A percentile compares a stretch with the other conserved stretches of the same genome.
phyloP scores from a whole-genome alignment of 2,797 vertebrate genomes.

The Sebastolobus altivelis region DNA sequence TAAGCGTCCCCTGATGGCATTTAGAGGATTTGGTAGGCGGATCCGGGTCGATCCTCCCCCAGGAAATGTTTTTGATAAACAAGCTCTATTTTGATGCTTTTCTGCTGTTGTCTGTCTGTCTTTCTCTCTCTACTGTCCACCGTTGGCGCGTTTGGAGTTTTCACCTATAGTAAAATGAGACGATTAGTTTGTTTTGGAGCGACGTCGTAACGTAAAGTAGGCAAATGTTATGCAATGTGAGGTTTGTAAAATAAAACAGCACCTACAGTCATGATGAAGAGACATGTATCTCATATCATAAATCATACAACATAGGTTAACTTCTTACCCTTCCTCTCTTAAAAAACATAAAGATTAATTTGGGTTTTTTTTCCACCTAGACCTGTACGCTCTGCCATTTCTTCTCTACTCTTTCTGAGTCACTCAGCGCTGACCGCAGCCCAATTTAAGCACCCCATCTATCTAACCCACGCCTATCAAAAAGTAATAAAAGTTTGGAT shows the following conservation, averaged over 20 bases:
- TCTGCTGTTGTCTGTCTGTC: neutral
- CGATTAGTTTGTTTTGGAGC: neutral
- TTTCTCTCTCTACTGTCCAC: neutral
- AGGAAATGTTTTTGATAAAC: too few relatives aligned
- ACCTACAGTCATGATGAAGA: neutral
- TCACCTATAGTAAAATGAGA: neutral
- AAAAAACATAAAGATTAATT: neutral
- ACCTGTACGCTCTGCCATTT: neutral
- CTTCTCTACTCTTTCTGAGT: too few relatives aligned
- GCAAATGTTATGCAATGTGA: neutral
- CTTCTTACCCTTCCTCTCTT: neutral
- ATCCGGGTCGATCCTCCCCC: too few relatives aligned
- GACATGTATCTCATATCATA: neutral
- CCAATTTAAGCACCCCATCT: too few relatives aligned
- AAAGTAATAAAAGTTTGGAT: too few relatives aligned
- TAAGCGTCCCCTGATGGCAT: too few relatives aligned
- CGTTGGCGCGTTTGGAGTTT: neutral
- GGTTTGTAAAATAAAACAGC: rapidly evolving
- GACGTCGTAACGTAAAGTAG: rapidly evolving
- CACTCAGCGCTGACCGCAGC: too few relatives aligned
- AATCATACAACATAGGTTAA: neutral
- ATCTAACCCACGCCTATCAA: too few relatives aligned
- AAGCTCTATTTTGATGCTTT: too few relatives aligned
- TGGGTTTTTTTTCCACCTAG: neutral
- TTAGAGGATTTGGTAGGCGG: too few relatives aligned